Evolutionary conservation across 2,888 invertebrate species (phyloP).

Genomic region (Hoplodrina ambigua): DNA sequence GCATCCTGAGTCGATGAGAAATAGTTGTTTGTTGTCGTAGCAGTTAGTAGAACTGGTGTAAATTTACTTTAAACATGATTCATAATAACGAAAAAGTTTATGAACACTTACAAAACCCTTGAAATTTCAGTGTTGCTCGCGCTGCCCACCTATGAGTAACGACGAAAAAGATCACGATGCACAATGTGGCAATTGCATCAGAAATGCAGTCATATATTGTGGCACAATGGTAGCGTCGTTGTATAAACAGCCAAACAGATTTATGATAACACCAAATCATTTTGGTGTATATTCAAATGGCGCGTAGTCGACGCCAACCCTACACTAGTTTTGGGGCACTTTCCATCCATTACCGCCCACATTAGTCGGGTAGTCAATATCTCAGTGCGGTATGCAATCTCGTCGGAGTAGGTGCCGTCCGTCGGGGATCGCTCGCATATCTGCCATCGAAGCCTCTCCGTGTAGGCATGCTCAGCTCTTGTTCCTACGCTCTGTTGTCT

Average conservation of each 20-base stretch:
- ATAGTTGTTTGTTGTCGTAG: slow-evolving; percentile 29
- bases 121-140: not conserved
- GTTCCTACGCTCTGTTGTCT: slow-evolving; percentile 59
- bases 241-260: slow-evolving; percentile 56
- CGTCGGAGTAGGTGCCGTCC: slow-evolving; percentile 75
- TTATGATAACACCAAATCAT: slow-evolving; percentile 63
- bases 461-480: slow-evolving; percentile 64
- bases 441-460: slow-evolving; percentile 70
- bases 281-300: slow-evolving; percentile 66
- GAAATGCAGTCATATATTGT: slow-evolving; percentile 46
- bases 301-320: slow-evolving; percentile 61
- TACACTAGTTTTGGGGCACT: slow-evolving; percentile 74
- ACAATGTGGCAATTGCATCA: slow-evolving; percentile 36
- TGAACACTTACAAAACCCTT: not conserved
- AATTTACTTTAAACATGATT: slow-evolving; percentile 4
- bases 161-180: slow-evolving; percentile 11
- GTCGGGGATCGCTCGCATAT: slow-evolving; percentile 71
- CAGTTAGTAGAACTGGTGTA: not conserved
- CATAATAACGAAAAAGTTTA: not conserved
- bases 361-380: slow-evolving; percentile 79
- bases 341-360: slow-evolving; percentile 86
- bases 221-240: slow-evolving; percentile 43
- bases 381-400: slow-evolving; percentile 80
- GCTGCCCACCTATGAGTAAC: slow-evolving; percentile 12
- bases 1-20: slow-evolving; percentile 43